phyloP scores from a whole-genome alignment of 2,888 invertebrate genomes.

The Aphidius colemani region DNA sequence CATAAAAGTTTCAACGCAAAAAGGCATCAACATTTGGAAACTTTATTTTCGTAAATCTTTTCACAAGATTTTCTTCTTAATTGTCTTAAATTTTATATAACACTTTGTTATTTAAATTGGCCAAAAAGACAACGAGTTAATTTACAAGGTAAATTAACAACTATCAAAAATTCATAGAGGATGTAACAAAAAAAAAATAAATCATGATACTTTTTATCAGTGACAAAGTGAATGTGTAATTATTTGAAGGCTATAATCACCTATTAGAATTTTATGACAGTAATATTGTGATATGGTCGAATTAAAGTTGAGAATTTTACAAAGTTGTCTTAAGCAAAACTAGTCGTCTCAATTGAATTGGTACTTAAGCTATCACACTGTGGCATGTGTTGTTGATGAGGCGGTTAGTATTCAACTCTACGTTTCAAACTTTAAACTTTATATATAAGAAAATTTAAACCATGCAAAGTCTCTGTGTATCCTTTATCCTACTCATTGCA shows the following conservation, averaged over 20 bases:
- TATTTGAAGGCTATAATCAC: constrained; percentile 6
- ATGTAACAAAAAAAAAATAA: too few relatives aligned
- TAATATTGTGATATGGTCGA: constrained; percentile 19
- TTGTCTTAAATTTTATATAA: too few relatives aligned
- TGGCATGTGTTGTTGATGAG: constrained; percentile 61
- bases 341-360: constrained; percentile 17
- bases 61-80: constrained; percentile 9
- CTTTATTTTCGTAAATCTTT: constrained; percentile 13
- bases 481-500: too few relatives aligned
- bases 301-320: constrained; percentile 12
- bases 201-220: too few relatives aligned
- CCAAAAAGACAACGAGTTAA: too few relatives aligned
- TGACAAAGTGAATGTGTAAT: too few relatives aligned
- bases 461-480: not conserved
- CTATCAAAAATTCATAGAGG: too few relatives aligned
- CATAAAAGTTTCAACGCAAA: constrained; percentile 12
- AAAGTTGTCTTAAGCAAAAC: constrained; percentile 21
- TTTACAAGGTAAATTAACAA: too few relatives aligned
- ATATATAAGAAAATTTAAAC: not conserved
- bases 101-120: too few relatives aligned
- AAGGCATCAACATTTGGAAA: constrained; percentile 10
- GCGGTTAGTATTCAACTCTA: constrained; percentile 57
- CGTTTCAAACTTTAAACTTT: constrained; percentile 20
- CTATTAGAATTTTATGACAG: constrained; percentile 15
- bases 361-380: constrained; percentile 42